Evolutionary conservation across 2,797 vertebrate genomes (phyloP).

Genomic region (Myripristis jacobus): DNA sequence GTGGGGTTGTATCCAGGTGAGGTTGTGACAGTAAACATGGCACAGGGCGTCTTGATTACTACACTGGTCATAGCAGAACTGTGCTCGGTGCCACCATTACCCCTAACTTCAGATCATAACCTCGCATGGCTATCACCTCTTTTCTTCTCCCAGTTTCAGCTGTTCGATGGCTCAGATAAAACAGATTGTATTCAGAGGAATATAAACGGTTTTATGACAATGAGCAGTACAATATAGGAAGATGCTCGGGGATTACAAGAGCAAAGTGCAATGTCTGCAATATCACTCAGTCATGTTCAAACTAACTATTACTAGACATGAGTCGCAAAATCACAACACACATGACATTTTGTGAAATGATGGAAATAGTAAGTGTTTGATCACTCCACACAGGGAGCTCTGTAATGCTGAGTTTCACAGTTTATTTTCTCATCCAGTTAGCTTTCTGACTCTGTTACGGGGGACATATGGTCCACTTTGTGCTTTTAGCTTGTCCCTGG

Average conservation of each 20-base stretch:
- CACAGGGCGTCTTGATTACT: conserved; percentile 38
- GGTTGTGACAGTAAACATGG: conserved; percentile 78
- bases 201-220: background rate
- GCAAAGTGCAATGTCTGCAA: background rate
- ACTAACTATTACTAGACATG: background rate
- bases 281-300: background rate
- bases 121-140: background rate
- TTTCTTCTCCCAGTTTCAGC: background rate
- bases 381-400: conserved; percentile 44
- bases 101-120: background rate
- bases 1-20: conserved; percentile 72
- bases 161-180: too few species aligned
- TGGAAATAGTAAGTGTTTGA: conserved; percentile 24
- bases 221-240: background rate
- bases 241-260: background rate
- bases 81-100: conserved; percentile 3
- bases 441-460: conserved; percentile 49
- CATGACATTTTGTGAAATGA: conserved; percentile 4
- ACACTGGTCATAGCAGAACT: conserved; percentile 33
- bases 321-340: conserved; percentile 2
- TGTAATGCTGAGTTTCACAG: conserved; percentile 56
- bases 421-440: conserved; percentile 59
- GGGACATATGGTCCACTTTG: conserved; percentile 68
- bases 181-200: background rate
- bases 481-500: conserved; percentile 69